phyloP scores from a whole-genome alignment of 2,888 invertebrate genomes.

The Amphipoea lucens region DNA sequence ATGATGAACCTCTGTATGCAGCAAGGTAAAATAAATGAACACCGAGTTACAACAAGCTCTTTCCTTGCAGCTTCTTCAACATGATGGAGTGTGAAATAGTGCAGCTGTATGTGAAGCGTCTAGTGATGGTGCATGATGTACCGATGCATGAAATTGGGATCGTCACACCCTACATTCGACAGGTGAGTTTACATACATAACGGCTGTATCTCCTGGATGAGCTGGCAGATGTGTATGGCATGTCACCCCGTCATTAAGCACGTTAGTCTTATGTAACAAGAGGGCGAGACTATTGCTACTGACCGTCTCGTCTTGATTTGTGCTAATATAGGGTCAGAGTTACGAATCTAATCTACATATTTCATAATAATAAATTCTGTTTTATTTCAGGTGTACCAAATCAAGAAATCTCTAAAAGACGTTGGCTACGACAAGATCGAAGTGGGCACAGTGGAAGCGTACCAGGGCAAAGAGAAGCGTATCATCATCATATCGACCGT shows the following conservation, averaged over 20 bases:
- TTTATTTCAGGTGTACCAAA: conserved; percentile 82
- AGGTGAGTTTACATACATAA: conserved; percentile 89
- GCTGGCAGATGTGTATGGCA: no score
- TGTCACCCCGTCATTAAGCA: neutral
- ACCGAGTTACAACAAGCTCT: neutral
- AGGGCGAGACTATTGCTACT: neutral
- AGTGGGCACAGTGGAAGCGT: conserved; percentile 96
- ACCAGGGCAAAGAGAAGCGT: conserved; percentile 96
- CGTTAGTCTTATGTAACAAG: neutral
- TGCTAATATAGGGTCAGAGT: no score
- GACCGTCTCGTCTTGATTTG: neutral
- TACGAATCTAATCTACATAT: neutral
- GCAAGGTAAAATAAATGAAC: neutral
- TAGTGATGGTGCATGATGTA: conserved; percentile 91
- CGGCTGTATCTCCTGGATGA: neutral
- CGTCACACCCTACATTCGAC: conserved; percentile 97
- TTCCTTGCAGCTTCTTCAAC: conserved; percentile 91
- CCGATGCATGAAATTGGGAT: conserved; percentile 94
- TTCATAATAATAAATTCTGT: neutral
- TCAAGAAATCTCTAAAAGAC: conserved; percentile 82
- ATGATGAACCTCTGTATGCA: neutral
- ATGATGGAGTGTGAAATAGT: conserved; percentile 93
- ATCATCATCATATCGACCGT: conserved; percentile 96
- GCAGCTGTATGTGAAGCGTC: conserved; percentile 85
- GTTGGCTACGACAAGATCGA: conserved; percentile 86